Evolutionary conservation across 2,113 vertebrate genomes (phyloP).

Genomic region (Sialia sialis): DNA sequence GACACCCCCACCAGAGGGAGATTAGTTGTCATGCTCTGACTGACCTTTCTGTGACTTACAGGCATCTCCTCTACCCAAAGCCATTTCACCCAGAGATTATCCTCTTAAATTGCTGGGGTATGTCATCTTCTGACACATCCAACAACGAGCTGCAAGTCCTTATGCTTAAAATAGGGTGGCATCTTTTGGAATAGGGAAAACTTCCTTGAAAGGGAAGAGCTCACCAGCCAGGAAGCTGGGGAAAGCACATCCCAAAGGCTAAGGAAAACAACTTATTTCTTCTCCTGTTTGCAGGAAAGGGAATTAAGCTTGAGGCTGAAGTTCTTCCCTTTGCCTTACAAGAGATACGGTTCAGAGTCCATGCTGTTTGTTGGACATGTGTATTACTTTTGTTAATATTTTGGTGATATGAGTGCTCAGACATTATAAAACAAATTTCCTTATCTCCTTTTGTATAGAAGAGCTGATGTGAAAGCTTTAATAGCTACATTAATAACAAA

Average conservation of each 20-base stretch:
- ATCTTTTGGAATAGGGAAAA: neutral
- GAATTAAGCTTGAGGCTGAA: neutral
- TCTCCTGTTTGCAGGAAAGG: neutral
- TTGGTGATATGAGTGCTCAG: neutral
- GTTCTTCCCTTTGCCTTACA: neutral
- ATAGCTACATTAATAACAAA: neutral
- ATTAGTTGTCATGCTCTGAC: neutral
- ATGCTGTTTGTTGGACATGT: neutral
- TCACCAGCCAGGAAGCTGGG: neutral
- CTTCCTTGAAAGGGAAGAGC: neutral
- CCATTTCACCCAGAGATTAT: neutral
- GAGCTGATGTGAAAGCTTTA: neutral
- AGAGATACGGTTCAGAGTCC: neutral
- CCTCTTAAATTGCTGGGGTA: neutral
- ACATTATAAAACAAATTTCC: neutral
- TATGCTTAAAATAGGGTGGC: neutral
- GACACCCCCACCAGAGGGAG: neutral
- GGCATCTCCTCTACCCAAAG: neutral
- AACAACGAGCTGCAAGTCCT: neutral
- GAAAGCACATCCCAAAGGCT: neutral
- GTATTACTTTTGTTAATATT: neutral
- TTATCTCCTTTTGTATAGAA: neutral
- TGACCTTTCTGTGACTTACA: constrained; percentile 24
- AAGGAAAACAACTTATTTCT: neutral
- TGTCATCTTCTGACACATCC: neutral